These are phyloP conservation scores for Chrysaora quinquecirrha DNA, from an alignment of 30 jellyfish, hydroid and myxozoan genomes.

Conservation along the genomic window DNA sequence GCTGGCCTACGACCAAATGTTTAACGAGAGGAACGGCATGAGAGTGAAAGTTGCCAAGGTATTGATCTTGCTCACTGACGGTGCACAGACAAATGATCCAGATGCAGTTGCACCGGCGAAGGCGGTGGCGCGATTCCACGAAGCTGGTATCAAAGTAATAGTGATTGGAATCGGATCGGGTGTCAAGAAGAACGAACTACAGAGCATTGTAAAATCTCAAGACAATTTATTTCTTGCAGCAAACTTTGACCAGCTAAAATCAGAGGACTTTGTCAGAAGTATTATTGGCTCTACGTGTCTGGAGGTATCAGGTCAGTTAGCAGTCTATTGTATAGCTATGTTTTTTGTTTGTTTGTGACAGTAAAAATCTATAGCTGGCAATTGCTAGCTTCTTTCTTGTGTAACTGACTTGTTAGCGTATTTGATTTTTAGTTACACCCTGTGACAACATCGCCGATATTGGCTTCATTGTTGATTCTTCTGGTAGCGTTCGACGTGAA, in stretches of 20 bases:
- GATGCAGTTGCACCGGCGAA: slow-evolving; percentile 62
- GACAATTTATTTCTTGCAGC: slow-evolving; percentile 51
- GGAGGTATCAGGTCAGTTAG: slow-evolving; percentile 14
- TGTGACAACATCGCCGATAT: slow-evolving; percentile 59
- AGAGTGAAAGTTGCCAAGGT: slow-evolving; percentile 50
- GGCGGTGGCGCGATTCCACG: slow-evolving; percentile 53
- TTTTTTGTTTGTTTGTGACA: no score
- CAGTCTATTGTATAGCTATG: no score
- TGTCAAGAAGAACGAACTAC: slow-evolving; percentile 49
- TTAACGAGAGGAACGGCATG: slow-evolving; percentile 53
- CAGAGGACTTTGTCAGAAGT: slow-evolving; percentile 39
- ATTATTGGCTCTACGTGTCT: slow-evolving; percentile 44
- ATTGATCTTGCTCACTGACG: slow-evolving; percentile 67
- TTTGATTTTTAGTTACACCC: slow-evolving; percentile 7
- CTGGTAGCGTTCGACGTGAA: slow-evolving; percentile 69
- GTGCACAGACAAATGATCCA: slow-evolving; percentile 62
- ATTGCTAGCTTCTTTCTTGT: no score
- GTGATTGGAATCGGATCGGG: slow-evolving; percentile 68
- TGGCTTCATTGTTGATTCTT: slow-evolving; percentile 72
- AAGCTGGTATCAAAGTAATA: slow-evolving; percentile 53
- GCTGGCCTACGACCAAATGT: slow-evolving; percentile 52
- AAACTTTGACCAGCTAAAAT: slow-evolving; percentile 60
- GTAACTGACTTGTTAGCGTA: no score
- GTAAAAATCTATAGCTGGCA: no score
- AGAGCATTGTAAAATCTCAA: slow-evolving; percentile 24